phyloP scores from a whole-genome alignment of 2,113 vertebrate genomes.

The Tupaia chinensis region DNA sequence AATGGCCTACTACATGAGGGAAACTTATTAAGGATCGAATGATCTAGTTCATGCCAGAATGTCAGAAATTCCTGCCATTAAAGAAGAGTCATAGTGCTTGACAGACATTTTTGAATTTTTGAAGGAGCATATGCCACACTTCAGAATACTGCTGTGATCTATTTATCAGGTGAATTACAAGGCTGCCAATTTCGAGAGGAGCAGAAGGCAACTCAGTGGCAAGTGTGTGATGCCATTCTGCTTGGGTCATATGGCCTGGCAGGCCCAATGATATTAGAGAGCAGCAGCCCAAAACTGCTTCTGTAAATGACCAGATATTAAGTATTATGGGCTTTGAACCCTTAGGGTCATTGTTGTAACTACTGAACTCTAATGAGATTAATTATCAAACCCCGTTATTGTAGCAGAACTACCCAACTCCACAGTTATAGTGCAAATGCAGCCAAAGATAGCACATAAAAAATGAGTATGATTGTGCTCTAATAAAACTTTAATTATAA shows the following conservation, averaged over 20 bases:
- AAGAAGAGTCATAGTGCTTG: not conserved
- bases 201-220: not conserved
- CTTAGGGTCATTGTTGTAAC: not conserved
- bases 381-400: no score
- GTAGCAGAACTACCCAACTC: not conserved
- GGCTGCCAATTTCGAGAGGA: not conserved
- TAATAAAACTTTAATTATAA: constrained; percentile 21
- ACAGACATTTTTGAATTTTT: not conserved
- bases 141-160: not conserved
- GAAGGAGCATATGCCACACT: not conserved
- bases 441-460: not conserved
- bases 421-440: not conserved
- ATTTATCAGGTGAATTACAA: not conserved
- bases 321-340: not conserved
- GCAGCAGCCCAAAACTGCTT: not conserved
- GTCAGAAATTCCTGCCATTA: not conserved
- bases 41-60: not conserved
- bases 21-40: not conserved
- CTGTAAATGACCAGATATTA: not conserved
- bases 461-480: not conserved
- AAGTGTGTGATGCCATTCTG: not conserved
- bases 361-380: not conserved
- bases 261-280: not conserved
- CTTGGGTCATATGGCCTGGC: not conserved
- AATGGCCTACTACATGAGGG: not conserved